Conservation (phyloP, 2,888 invertebrate species). For the Liodrosophila aerea region DNA sequence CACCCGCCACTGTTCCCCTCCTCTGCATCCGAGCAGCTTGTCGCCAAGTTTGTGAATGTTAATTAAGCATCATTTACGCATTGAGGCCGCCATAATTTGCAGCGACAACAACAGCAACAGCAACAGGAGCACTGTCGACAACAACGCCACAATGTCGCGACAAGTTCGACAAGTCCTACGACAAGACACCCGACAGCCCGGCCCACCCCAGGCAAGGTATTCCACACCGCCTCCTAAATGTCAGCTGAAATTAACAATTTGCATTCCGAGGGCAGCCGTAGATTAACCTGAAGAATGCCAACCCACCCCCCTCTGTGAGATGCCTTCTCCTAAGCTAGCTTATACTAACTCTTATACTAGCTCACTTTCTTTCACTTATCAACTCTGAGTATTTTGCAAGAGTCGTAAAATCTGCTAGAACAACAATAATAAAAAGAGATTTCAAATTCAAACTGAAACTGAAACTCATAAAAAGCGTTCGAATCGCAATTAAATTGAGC, state of each 20-base stretch:
- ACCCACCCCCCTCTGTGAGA: background rate
- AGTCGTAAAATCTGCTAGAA: too few relatives aligned
- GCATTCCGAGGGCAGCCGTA: slow-evolving; percentile 26
- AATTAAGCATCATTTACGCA: slow-evolving; percentile 76
- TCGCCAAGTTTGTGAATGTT: slow-evolving; percentile 62
- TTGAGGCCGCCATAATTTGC: slow-evolving; percentile 74
- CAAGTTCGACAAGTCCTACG: slow-evolving; percentile 67
- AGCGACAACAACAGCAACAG: slow-evolving; percentile 46
- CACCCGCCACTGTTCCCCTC: background rate
- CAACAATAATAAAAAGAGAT: slow-evolving; percentile 1
- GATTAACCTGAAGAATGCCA: slow-evolving; percentile 28
- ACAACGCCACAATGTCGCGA: slow-evolving; percentile 67
- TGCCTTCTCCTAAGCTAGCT: too few relatives aligned
- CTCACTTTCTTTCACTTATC: too few relatives aligned
- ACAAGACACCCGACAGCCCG: slow-evolving; percentile 17
- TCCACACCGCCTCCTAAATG: slow-evolving; percentile 14
- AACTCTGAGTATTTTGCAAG: too few relatives aligned
- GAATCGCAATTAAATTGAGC: too few relatives aligned
- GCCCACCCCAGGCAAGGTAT: slow-evolving; percentile 2
- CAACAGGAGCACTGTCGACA: slow-evolving; percentile 10
- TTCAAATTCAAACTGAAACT: background rate
- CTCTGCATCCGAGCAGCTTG: slow-evolving; percentile 12
- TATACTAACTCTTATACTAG: too few relatives aligned
- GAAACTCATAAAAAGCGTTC: slow-evolving; percentile 3
- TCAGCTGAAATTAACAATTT: slow-evolving; percentile 39